Evolutionary conservation across 2,113 vertebrate genomes (phyloP).

Genomic region (Lota lota): DNA sequence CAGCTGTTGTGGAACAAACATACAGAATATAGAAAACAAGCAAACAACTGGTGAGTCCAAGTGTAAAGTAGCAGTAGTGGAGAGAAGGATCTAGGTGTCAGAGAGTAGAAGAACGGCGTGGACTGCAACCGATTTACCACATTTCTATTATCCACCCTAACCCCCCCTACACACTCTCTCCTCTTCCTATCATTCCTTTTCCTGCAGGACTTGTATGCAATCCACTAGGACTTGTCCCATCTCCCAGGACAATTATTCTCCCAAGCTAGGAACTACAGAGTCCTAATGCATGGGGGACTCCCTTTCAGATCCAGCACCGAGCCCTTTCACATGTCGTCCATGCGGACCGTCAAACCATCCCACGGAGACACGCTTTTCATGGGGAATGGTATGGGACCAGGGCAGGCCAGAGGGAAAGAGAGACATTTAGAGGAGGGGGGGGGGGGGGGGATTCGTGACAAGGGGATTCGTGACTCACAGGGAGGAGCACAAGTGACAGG

Average conservation of each 20-base stretch:
- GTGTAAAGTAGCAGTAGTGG: constrained; percentile 27
- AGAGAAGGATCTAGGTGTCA: constrained; percentile 1
- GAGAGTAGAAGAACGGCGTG: constrained; percentile 17
- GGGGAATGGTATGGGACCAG: constrained; percentile 25
- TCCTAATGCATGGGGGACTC: constrained; percentile 44
- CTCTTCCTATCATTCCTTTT: not conserved
- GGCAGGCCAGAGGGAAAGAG: constrained; percentile 50
- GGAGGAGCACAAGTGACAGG: constrained; percentile 38
- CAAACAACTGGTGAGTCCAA: constrained; percentile 34
- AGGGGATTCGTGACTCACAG: constrained; percentile 36
- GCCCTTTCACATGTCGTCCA: constrained; percentile 42
- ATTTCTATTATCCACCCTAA: not conserved
- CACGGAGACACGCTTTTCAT: constrained; percentile 45
- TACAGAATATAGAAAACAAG: constrained; percentile 39
- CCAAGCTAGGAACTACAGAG: constrained; percentile 40
- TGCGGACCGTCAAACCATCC: constrained; percentile 37
- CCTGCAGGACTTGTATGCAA: too few species aligned
- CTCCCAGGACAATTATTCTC: constrained; percentile 40
- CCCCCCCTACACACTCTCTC: constrained; percentile 9
- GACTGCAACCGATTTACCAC: not conserved
- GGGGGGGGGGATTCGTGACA: constrained; percentile 32
- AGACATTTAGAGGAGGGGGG: constrained; percentile 58
- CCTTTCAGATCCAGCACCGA: constrained; percentile 22
- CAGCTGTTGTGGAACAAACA: constrained; percentile 63
- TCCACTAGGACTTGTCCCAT: not conserved